Evolutionary conservation across 2,797 vertebrate genomes (phyloP), one percentile per base, ranked within the genome.

Genomic region (Sebastes oblongus): DNA sequence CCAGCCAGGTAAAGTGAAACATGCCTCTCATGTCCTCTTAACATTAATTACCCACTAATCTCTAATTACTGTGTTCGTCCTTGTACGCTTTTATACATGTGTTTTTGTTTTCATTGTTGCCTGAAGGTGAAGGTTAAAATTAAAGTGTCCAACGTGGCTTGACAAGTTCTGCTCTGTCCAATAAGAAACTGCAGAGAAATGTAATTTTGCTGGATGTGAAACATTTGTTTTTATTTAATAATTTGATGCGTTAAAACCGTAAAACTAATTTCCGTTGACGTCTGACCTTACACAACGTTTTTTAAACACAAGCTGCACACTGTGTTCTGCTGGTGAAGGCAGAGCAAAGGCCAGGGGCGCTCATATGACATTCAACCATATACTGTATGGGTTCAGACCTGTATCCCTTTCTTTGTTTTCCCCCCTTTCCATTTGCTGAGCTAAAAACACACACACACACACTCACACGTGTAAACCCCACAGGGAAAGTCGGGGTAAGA

Each of bases 301-400:
- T 79, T 86, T 72, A 86, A 84, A 84, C 77, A 77, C 72, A 78
- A 87, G 86, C 74, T 85, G 90, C 74, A 83, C 72, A 77, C 61
- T 62, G 25, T 83, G 83, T 85, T 82, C 84, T 72, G 29, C 50
- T 78, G 75, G 70, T 72, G 3, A 56, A 88, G 79, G 75, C 77
- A 78, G 81, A 87, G 80, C 30, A 68, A 86, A 86, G 83, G 86
- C 91, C 91, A 89, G 86, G 81, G 86, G 91, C 89, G 72, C 84
- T 84, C 46, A 1, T 62, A 88, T 86, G 84, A 90, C 83, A 90
- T 81, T 82, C 85, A 56, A 71, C 82, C 80, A 80, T 70, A 68
- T 46, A 46, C 78, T 79, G 74, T 56, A 90, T 92, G 84, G 77
- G 90, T 93, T 92, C 89, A 88, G 88, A 93, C 93, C 90, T 93